A percentile compares a stretch with the other conserved stretches of the same genome.
Evolutionary conservation across 2,888 invertebrate genomes (phyloP).

Genomic region (Onthophagus sagittarius): DNA sequence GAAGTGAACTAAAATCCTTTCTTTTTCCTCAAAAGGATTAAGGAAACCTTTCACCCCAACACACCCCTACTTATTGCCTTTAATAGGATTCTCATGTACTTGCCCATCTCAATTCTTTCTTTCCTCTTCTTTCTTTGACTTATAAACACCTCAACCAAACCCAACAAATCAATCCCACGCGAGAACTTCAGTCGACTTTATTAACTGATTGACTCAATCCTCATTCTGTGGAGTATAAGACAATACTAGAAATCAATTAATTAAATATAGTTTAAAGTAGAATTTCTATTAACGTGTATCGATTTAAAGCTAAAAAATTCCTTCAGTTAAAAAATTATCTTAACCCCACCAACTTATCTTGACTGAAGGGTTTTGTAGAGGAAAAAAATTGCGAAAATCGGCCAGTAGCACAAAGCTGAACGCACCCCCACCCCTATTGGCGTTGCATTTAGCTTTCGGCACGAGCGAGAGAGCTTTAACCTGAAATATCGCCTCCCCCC

Average conservation of each 20-base stretch:
- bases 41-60: not conserved
- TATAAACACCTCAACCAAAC: not conserved
- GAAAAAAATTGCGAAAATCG: conserved; percentile 7
- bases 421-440: conserved; percentile 20
- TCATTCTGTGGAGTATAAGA: not conserved
- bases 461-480: conserved; percentile 27
- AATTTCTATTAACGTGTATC: too few relatives aligned
- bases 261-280: too few relatives aligned
- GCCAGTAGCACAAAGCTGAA: conserved; percentile 5
- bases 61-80: conserved; percentile 2
- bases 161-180: not conserved
- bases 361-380: not conserved
- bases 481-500: conserved; percentile 30
- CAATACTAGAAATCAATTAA: too few relatives aligned
- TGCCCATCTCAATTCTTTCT: conserved; percentile 12
- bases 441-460: conserved; percentile 29
- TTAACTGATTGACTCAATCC: not conserved
- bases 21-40: not conserved
- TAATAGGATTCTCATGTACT: conserved; percentile 18
- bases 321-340: too few relatives aligned
- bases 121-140: not conserved
- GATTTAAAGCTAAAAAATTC: too few relatives aligned
- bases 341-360: too few relatives aligned
- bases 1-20: not conserved
- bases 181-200: not conserved